Conservation (phyloP, 2,888 invertebrate genomes). For the Chaitophorus viminalis region DNA sequence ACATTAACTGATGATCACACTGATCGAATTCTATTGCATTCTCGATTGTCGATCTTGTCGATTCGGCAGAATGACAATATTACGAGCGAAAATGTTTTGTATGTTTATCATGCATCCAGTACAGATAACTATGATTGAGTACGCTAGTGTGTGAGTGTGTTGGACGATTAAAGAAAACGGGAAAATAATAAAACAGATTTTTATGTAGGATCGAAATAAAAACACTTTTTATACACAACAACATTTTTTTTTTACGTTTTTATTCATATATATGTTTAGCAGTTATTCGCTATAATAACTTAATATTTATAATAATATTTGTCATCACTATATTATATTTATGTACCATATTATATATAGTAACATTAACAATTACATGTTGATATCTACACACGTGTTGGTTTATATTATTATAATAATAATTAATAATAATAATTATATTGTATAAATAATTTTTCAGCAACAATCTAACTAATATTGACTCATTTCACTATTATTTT, state of each 20-base stretch:
- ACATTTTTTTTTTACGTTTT: slow-evolving; percentile 56
- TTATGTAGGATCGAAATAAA: slow-evolving; percentile 24
- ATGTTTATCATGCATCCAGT: too few species aligned
- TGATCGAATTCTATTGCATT: too few species aligned
- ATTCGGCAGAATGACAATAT: too few species aligned
- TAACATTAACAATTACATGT: slow-evolving; percentile 61
- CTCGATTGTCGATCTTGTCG: too few species aligned
- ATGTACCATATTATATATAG: slow-evolving; percentile 54
- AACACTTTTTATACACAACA: slow-evolving; percentile 60
- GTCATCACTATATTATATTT: slow-evolving; percentile 46
- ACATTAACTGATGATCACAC: too few species aligned
- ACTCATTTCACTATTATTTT: slow-evolving; percentile 39
- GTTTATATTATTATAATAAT: slow-evolving; percentile 49
- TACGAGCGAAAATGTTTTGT: too few species aligned
- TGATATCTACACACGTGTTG: slow-evolving; percentile 59
- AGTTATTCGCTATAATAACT: slow-evolving; percentile 61
- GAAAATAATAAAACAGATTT: neutral
- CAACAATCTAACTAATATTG: slow-evolving; percentile 62
- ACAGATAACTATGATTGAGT: neutral
- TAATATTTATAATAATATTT: slow-evolving; percentile 56
- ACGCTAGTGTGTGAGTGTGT: neutral
- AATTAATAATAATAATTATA: slow-evolving; percentile 40
- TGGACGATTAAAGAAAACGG: neutral
- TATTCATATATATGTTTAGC: slow-evolving; percentile 56
- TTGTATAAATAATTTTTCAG: slow-evolving; percentile 55